Evolutionary conservation across 2,888 invertebrate genomes (phyloP).

Genomic region (Trichacis sp.): DNA sequence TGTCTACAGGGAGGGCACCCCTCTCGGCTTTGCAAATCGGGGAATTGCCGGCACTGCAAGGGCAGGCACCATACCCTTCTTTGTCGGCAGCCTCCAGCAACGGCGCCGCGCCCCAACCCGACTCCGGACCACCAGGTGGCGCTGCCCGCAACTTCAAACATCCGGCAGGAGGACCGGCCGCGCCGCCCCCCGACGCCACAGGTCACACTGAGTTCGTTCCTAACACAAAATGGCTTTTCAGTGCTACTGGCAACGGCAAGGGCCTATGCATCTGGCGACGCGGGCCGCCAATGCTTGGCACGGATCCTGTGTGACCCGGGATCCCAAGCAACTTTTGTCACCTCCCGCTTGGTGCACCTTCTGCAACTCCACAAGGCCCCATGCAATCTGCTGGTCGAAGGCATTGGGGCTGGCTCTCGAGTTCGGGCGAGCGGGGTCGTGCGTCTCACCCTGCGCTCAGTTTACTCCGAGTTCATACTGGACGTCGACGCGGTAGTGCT

Average conservation of each 20-base stretch:
- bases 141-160: no score
- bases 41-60: conserved; percentile 5
- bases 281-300: background rate
- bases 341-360: background rate
- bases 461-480: background rate
- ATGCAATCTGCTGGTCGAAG: background rate
- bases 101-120: no score
- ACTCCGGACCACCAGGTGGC: no score
- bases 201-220: no score
- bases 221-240: no score
- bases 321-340: conserved; percentile 4
- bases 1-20: conserved; percentile 7
- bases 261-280: background rate
- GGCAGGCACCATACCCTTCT: conserved; percentile 1
- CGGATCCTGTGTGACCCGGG: conserved; percentile 5
- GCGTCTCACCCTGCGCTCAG: background rate
- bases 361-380: background rate
- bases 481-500: background rate
- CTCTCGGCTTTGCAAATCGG: background rate
- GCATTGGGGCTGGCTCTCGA: background rate
- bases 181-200: no score
- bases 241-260: conserved; percentile 11
- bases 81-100: no score
- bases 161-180: no score
- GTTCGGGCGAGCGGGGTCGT: background rate